A percentile compares a stretch with the other conserved stretches of the same genome.
phyloP scores from a whole-genome alignment of 2,888 invertebrate species.

The Dorcus parallelipipedus region DNA sequence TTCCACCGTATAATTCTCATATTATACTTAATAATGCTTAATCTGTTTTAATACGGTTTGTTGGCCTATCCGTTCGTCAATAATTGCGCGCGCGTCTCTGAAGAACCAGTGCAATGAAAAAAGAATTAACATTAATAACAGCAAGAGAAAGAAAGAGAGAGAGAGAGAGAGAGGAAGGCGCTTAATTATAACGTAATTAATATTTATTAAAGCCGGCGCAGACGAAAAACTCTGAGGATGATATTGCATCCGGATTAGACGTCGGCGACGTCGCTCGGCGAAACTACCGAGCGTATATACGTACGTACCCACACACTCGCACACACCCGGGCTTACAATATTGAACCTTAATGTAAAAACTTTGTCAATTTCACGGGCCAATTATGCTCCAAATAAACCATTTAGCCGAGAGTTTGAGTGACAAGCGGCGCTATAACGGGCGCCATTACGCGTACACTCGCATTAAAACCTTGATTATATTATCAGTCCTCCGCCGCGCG shows the following conservation, averaged over 20 bases:
- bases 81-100: too few species aligned
- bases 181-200: too few species aligned
- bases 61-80: too few species aligned
- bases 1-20: too few species aligned
- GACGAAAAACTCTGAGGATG: too few species aligned
- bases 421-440: conserved; percentile 19
- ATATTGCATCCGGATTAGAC: not conserved
- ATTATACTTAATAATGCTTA: too few species aligned
- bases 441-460: conserved; percentile 19
- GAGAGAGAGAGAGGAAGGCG: too few species aligned
- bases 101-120: too few species aligned
- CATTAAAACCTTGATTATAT: conserved; percentile 30
- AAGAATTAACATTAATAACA: too few species aligned
- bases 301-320: not conserved
- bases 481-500: conserved; percentile 20
- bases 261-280: not conserved
- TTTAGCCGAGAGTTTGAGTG: conserved; percentile 32
- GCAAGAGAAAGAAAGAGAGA: too few species aligned
- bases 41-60: too few species aligned
- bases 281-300: not conserved
- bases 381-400: conserved; percentile 38
- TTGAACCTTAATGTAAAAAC: conserved; percentile 36
- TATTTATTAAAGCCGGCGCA: too few species aligned
- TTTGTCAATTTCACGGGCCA: conserved; percentile 38
- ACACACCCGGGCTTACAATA: conserved; percentile 5